These are phyloP conservation scores for Zaprionus taronus DNA, from an alignment of 1,140 invertebrate genomes.

Conservation along the genomic window DNA sequence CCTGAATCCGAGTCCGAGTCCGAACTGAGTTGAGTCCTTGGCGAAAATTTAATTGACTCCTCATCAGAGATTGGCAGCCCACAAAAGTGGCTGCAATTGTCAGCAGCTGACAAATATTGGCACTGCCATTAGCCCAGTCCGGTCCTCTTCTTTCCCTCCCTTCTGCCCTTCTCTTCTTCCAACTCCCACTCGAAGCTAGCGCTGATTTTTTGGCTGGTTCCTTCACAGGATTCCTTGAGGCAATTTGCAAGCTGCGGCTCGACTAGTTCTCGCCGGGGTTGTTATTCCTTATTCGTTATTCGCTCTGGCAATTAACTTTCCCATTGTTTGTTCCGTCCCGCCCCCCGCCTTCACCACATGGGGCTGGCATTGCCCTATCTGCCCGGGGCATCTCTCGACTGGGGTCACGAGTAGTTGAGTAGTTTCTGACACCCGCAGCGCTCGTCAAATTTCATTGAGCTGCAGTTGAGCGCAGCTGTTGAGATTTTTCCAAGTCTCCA, in stretches of 20 bases:
- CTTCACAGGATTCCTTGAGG: slow-evolving; percentile 22
- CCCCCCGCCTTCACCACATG: too few species aligned
- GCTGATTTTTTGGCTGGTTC: slow-evolving; percentile 36
- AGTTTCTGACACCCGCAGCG: background rate
- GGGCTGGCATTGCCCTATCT: background rate
- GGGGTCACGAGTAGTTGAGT: slow-evolving; percentile 37
- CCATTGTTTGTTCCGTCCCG: slow-evolving; percentile 59
- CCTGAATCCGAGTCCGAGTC: background rate
- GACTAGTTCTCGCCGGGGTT: slow-evolving; percentile 45
- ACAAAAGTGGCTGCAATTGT: slow-evolving; percentile 51
- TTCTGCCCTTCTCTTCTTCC: background rate
- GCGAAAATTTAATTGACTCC: slow-evolving; percentile 54
- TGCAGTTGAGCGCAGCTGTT: slow-evolving; percentile 64
- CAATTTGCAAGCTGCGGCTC: slow-evolving; percentile 33
- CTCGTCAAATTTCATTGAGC: slow-evolving; percentile 62
- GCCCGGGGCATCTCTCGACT: slow-evolving; percentile 12
- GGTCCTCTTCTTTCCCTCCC: too few species aligned
- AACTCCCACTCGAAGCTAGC: background rate
- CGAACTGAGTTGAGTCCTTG: slow-evolving; percentile 3
- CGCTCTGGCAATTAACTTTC: slow-evolving; percentile 67
- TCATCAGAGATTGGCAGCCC: slow-evolving; percentile 48
- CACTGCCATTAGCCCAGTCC: slow-evolving; percentile 34
- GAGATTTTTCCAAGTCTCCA: slow-evolving; percentile 42
- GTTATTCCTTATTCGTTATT: slow-evolving; percentile 33
- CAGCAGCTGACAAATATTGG: slow-evolving; percentile 50